Base-by-base conservation (phyloP, 2,113 vertebrate genomes). In the Halichoerus grypus region DNA sequence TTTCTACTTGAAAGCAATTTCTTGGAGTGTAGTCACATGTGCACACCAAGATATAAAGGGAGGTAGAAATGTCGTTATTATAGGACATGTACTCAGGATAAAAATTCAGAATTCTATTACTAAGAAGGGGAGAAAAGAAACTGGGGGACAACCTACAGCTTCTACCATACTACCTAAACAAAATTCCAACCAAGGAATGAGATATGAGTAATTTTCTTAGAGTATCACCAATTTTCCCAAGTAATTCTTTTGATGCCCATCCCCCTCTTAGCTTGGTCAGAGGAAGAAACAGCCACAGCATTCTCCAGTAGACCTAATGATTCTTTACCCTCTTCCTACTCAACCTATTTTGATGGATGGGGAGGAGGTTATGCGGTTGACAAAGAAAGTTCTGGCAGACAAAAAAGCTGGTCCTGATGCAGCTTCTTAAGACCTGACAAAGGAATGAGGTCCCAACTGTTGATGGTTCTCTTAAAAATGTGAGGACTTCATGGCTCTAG, bases 251-350 rank as follows among this genome's bases (percentile, higher is more conserved):
- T 22, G 12, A 14, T 39, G 2, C 4, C 14, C 33, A 12, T 0
- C 1, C 16, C 16, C 0, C 3, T 19, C 76, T 24, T 33, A 53
- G 74, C 57, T 19, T 36, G 72, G n/a, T n/a, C 16, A 74, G 21
- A 31, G 21, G 24, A 86, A 33, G 31, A n/a, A 59, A 31, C 0
- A 2, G 36, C 33, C 65, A 69, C 2, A 22, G 28, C 0, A 1
- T 19, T 82, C 2, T 4, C 15, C 28, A 61, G 19, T 22, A 53
- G 22, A 71, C 12, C 19, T n/a, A 19, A 51, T 9, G 19, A 55
- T 8, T 22, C 59, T 36, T 28, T 14, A 72, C 24, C 39, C 7
- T 28, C 55, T 55, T 59, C 21, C 57, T 49, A 55, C 51, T 77
- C 51, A 51, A 2, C 46, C 19, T 61, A 6, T 39, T 63, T 16